Evolutionary conservation across 1,140 invertebrate genomes (phyloP), one percentile per base, ranked within the genome.

Genomic region (Lepidostoma basale): DNA sequence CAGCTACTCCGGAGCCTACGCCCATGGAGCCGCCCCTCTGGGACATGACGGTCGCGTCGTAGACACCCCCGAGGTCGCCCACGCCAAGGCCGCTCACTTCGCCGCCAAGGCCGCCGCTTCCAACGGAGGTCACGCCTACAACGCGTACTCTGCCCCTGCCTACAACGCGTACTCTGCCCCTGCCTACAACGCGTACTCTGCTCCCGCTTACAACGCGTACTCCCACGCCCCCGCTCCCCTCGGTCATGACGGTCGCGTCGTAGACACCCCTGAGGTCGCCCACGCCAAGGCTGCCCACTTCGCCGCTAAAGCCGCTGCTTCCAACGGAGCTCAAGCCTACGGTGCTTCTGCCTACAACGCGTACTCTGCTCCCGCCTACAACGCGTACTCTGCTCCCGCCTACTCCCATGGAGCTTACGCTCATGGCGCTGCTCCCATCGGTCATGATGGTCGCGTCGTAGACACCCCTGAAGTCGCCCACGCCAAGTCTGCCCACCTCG

Each of bases 391-490:
- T 14, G 6, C 56, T n/a, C 16, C 28, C 30, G 36, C 36, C 5
- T 28, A 62, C 28, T 44, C 26, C 5, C 25, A 59, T 20, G 42
- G 47, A 20, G 60, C 28, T n/a, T 68, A 58, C 39, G 67, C 67
- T 22, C 76, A 83, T 75, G 82, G 83, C 25, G 69, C 52, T 16
- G 69, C 69, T 16, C 69, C 69, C 20, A 28, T 70, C 10, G 69
- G 64, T 22, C 64, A 62, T 47, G 69, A 70, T 28, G 69, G 69
- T 42, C 69, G 64, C 75, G 81, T 83, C 76, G 77, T 83, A 70
- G 81, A 83, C 76, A 83, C 81, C 18, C 79, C 81, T 58, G 81
- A 83, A 69, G 81, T 83, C 58, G 81, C 81, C 14, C 80, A 81
- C 65, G 81, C 81, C n/a, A 78, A 81, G 36, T 78, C 81, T 25